phyloP scores from a whole-genome alignment of 35 echinoderm and acorn worm genomes.

The Lytechinus pictus region DNA sequence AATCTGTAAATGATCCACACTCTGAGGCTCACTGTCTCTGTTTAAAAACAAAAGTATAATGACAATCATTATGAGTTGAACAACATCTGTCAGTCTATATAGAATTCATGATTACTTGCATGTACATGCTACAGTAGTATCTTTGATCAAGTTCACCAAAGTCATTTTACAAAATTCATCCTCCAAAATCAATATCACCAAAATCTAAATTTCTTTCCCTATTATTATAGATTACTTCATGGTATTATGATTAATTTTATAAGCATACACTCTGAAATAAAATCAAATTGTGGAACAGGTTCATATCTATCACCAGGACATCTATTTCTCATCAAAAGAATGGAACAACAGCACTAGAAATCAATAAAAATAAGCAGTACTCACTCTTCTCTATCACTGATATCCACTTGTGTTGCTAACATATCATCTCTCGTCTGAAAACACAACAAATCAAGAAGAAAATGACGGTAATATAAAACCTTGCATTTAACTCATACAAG shows the following conservation, averaged over 20 bases:
- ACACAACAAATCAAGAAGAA: slow-evolving; percentile 6
- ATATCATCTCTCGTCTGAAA: slow-evolving; percentile 87
- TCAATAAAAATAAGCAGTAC: slow-evolving; percentile 1
- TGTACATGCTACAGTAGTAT: no score
- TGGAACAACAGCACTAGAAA: neutral
- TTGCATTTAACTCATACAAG: neutral
- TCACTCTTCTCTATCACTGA: slow-evolving; percentile 94
- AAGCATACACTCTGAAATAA: neutral
- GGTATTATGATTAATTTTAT: neutral
- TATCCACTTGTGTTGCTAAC: slow-evolving; percentile 73
- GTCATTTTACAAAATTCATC: neutral
- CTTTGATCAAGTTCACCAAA: neutral
- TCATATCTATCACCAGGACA: neutral
- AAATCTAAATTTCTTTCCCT: neutral
- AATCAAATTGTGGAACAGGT: neutral
- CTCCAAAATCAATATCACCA: neutral
- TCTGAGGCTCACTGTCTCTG: slow-evolving; percentile 91
- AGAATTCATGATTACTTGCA: no score
- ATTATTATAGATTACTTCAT: neutral
- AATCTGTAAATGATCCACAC: slow-evolving; percentile 84
- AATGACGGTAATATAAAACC: neutral
- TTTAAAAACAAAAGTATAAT: neutral
- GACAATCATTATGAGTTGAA: neutral
- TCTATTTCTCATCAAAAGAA: neutral
- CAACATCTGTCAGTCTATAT: no score